phyloP scores from a whole-genome alignment of 2,888 invertebrate species.

The Thymelicus sylvestris region DNA sequence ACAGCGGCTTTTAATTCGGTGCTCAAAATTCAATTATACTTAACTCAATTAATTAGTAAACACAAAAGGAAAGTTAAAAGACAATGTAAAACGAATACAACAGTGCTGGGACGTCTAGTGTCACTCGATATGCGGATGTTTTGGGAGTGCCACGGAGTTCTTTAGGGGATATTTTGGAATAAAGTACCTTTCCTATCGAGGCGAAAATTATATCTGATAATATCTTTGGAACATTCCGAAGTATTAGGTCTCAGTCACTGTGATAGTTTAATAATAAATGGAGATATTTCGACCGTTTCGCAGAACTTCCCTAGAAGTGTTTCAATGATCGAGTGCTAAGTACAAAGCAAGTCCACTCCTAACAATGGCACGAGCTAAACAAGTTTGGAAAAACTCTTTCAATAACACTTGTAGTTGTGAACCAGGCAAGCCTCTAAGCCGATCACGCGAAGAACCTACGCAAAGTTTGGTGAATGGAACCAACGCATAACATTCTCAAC shows the following conservation, averaged over 20 bases:
- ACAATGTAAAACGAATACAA: conserved; percentile 22
- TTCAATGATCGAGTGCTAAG: conserved; percentile 8
- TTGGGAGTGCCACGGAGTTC: conserved; percentile 55
- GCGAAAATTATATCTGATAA: conserved; percentile 18
- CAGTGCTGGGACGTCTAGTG: conserved; percentile 59
- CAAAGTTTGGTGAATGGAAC: conserved; percentile 71
- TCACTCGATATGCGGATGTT: conserved; percentile 60
- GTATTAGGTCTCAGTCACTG: neutral
- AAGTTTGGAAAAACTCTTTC: conserved; percentile 57
- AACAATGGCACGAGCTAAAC: conserved; percentile 67
- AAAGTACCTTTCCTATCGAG: conserved; percentile 6
- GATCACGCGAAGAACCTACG: conserved; percentile 71
- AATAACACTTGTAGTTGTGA: conserved; percentile 72
- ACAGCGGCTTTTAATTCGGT: conserved; percentile 19
- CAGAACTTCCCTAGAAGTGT: conserved; percentile 1
- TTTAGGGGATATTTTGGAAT: conserved; percentile 55
- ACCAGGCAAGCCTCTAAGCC: conserved; percentile 77
- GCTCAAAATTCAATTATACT: conserved; percentile 33
- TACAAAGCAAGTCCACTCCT: conserved; percentile 56
- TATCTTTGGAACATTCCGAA: neutral
- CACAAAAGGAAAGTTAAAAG: conserved; percentile 22
- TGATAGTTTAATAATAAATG: neutral
- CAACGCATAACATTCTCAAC: conserved; percentile 64
- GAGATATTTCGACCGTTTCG: conserved; percentile 1
- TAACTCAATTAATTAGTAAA: conserved; percentile 35